Percentiles rank a stretch among this genome's conserved stretches.
phyloP scores from a whole-genome alignment of 2,888 invertebrate genomes.

The Drosophila seclusa region DNA sequence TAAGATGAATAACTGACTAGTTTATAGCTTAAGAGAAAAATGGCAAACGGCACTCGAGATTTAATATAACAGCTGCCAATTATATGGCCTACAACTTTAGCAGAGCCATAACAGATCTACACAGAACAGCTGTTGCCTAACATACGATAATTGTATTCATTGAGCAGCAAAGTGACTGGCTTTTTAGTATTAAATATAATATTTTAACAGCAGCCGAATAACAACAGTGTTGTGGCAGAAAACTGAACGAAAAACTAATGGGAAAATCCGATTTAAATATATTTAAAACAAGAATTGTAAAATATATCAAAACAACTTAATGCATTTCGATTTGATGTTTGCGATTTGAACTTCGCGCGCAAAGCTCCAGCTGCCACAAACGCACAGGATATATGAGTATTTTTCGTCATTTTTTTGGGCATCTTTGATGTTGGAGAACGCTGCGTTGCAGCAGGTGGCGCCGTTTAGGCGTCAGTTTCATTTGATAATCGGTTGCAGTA shows the following conservation, averaged over 20 bases:
- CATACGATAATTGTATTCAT: background rate
- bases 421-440: slow-evolving; percentile 3
- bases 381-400: slow-evolving; percentile 41
- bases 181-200: background rate
- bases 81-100: background rate
- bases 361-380: background rate
- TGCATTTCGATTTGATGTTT: background rate
- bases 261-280: background rate
- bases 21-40: background rate
- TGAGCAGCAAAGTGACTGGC: slow-evolving; percentile 5
- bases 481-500: slow-evolving; percentile 44
- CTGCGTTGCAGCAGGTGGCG: slow-evolving; percentile 64
- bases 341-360: slow-evolving; percentile 27
- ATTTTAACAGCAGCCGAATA: background rate
- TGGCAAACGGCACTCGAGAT: background rate
- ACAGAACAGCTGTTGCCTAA: slow-evolving; percentile 23
- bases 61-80: background rate
- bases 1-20: background rate
- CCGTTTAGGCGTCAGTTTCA: slow-evolving; percentile 58
- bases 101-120: background rate
- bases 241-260: background rate
- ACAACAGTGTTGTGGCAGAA: background rate
- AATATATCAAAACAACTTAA: background rate
- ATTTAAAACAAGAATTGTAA: background rate
- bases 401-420: slow-evolving; percentile 38